Conservation (phyloP, 2,888 invertebrate species). For the Cenopis cana region DNA sequence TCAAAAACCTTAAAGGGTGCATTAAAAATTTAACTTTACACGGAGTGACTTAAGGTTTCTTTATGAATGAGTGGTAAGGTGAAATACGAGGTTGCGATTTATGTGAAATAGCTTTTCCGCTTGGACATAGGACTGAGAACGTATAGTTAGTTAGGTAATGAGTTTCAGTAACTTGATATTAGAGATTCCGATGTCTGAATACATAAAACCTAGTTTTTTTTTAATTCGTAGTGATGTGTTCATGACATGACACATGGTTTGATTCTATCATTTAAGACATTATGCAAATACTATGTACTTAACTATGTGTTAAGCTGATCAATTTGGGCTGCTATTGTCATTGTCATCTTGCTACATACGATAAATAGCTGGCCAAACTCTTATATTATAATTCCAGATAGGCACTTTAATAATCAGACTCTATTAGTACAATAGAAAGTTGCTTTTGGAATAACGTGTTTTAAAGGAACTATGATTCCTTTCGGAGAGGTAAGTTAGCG, state of each 20-base stretch:
- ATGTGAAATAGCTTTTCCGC: background rate
- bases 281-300: background rate
- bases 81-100: background rate
- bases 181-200: background rate
- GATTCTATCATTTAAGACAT: no score
- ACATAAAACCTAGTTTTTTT: no score
- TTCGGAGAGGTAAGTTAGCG: background rate
- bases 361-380: background rate
- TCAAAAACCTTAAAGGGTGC: background rate
- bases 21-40: background rate
- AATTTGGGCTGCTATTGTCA: conserved; percentile 10
- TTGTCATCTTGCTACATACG: conserved; percentile 20
- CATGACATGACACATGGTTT: background rate
- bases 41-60: background rate
- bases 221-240: no score
- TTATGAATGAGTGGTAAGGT: background rate
- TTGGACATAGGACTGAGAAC: background rate
- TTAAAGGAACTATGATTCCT: background rate
- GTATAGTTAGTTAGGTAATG: background rate
- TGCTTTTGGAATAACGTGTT: background rate
- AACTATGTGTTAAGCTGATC: no score
- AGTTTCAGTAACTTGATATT: background rate
- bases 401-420: background rate
- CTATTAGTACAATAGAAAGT: background rate
- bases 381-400: background rate